Base-by-base conservation (phyloP, 2,797 vertebrate species). In the Bradypodion pumilum region DNA sequence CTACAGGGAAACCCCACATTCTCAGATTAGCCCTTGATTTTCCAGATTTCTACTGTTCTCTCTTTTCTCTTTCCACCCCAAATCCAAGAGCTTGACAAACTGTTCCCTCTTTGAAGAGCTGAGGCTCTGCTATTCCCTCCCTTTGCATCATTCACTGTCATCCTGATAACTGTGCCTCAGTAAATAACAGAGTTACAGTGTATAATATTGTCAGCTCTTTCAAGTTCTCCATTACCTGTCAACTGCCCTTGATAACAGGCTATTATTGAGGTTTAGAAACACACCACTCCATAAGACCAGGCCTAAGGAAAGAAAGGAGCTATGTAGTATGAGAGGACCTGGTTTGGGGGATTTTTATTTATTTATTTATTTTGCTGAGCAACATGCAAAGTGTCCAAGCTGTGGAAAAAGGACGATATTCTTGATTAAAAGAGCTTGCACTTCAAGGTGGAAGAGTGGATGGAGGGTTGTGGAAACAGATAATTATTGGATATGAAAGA, bases 131-230 rank as follows among this genome's bases (percentile, higher is more conserved):
- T 77, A 7, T 2, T 23, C 78, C n/a, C 46, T 87, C 59, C 85
- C 85, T 90, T 80, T 42, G 75, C 13, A 84, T 16, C 85, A 12
- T 49, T 89, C 68, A 44, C 40, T 83, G 44, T 77, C 46, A 63
- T 0, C 7, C 7, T 46, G 72, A 60, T 79, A 79, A 74, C 62
- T 32, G 52, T 37, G 25, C 12, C 40, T 80, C 40, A 69, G 40
- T 70, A 89, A 85, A 83, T 83, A 89, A 76, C 1, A 81, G 79
- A 86, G 72, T 37, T 81, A 25, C 27, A 49, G 78, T 70, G 52
- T 76, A 46, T 25, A 27, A 70, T 0, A 35, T 84, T 78, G 74
- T 74, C 80, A 73, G 7, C 3, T 19, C 1, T 52, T 83, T 46
- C 32, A 81, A 32, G 25, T 59, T 70, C 7, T 66, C 65, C 0